These are phyloP conservation scores for Sciaenops ocellatus DNA, from an alignment of 2,797 vertebrate genomes.

Conservation along the genomic window DNA sequence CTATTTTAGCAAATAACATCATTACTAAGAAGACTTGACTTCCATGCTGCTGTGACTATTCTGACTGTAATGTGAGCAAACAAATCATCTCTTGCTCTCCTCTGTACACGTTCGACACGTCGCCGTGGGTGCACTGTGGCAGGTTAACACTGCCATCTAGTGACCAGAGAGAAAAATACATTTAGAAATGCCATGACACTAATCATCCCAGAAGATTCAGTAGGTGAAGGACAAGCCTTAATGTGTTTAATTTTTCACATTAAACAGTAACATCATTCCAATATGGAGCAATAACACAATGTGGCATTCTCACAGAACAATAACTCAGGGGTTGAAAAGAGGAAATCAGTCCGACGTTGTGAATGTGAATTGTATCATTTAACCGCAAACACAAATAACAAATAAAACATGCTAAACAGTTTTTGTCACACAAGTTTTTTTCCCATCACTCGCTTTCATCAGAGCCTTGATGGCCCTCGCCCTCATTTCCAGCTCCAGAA, in stretches of 20 bases:
- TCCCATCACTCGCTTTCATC: constrained; percentile 95
- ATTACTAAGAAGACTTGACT: constrained; percentile 18
- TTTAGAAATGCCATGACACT: neutral
- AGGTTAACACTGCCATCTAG: constrained; percentile 76
- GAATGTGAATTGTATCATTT: neutral
- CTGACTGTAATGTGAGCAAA: constrained; percentile 37
- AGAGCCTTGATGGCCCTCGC: constrained; percentile 97
- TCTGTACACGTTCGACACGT: neutral
- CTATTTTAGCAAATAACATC: constrained; percentile 29
- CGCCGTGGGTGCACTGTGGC: neutral
- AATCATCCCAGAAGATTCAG: neutral
- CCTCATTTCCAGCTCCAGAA: constrained; percentile 98
- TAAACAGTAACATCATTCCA: constrained; percentile 42
- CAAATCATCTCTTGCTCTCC: constrained; percentile 9
- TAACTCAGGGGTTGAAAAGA: neutral
- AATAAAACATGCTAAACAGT: constrained; percentile 13
- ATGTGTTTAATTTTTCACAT: constrained; percentile 18
- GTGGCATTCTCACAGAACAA: neutral
- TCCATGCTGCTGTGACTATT: constrained; percentile 11
- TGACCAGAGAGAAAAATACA: constrained; percentile 32
- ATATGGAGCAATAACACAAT: constrained; percentile 50
- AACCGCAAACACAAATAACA: neutral
- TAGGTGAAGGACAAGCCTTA: neutral
- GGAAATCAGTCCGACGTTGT: neutral
- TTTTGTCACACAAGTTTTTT: constrained; percentile 75